Conservation (phyloP, 2,888 invertebrate species). For the Apantesis nais region DNA sequence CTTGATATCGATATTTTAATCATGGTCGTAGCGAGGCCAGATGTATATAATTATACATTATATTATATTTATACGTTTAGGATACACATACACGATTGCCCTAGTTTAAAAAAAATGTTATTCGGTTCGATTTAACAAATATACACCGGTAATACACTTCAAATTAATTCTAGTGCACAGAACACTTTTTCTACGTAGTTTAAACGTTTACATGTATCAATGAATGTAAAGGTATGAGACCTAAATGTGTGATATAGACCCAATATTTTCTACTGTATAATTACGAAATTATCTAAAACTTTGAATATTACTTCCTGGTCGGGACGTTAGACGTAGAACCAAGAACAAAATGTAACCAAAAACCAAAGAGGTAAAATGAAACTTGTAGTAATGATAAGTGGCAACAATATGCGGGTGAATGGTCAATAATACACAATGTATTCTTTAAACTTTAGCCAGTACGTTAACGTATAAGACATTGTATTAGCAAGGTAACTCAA, state of each 20-base stretch:
- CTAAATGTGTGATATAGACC: conserved; percentile 20
- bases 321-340: neutral
- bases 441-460: conserved; percentile 40
- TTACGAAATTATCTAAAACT: conserved; percentile 20
- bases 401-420: conserved; percentile 25
- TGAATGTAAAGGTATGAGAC: conserved; percentile 30
- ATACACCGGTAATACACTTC: conserved; percentile 62
- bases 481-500: conserved; percentile 20
- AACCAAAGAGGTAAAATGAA: conserved; percentile 4
- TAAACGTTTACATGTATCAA: conserved; percentile 45
- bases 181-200: conserved; percentile 66
- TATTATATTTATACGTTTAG: conserved; percentile 57
- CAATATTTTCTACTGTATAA: conserved; percentile 26
- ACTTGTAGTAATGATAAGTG: conserved; percentile 12
- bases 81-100: conserved; percentile 51
- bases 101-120: conserved; percentile 56
- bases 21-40: conserved; percentile 46
- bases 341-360: neutral
- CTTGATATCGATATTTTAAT: conserved; percentile 36
- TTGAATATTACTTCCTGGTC: conserved; percentile 23
- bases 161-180: conserved; percentile 65
- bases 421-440: conserved; percentile 37
- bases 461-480: conserved; percentile 35
- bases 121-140: conserved; percentile 57
- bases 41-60: conserved; percentile 63